Percentiles rank a stretch among this genome's conserved stretches.
Evolutionary conservation across 2,113 vertebrate genomes (phyloP).

Genomic region (Anhinga anhinga): DNA sequence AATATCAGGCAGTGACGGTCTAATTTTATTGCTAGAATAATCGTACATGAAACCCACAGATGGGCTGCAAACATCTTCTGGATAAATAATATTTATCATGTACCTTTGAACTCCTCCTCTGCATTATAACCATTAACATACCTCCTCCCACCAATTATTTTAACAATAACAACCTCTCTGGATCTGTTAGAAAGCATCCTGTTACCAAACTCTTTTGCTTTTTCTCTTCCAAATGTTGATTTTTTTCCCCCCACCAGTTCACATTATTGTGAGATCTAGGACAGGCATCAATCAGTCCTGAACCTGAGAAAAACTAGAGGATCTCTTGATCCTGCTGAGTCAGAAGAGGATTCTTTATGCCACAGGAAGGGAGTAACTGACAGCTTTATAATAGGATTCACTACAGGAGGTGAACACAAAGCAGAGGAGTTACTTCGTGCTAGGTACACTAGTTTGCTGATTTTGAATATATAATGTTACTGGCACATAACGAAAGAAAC

Average conservation of each 20-base stretch:
- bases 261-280: not conserved
- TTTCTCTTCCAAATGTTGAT: not conserved
- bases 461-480: not conserved
- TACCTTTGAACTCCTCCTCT: not conserved
- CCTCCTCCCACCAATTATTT: not conserved
- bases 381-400: not conserved
- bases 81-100: not conserved
- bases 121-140: not conserved
- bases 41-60: not conserved
- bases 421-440: not conserved
- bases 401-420: not conserved
- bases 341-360: not conserved
- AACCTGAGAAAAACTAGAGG: not conserved
- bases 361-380: not conserved
- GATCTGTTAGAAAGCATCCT: not conserved
- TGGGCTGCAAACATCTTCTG: not conserved
- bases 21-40: not conserved
- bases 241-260: fast-evolving
- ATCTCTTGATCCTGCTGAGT: not conserved
- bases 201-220: not conserved
- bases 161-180: not conserved
- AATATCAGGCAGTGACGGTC: not conserved
- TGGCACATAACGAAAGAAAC: not conserved
- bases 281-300: not conserved
- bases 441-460: not conserved